phyloP scores from a whole-genome alignment of 2,888 invertebrate genomes.

The Malthinus flaveolus region DNA sequence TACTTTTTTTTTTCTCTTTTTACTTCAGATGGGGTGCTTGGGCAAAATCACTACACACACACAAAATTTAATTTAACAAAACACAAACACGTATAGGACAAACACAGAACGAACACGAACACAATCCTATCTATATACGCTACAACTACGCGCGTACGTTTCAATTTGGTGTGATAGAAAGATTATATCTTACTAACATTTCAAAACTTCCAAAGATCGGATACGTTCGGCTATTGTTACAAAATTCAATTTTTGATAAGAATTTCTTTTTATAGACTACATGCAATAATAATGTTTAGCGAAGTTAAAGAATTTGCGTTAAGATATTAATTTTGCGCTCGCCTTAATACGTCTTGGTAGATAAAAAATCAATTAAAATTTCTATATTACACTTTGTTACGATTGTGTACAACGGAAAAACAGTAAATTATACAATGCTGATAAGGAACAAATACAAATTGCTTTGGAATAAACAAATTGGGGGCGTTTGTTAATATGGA shows the following conservation, averaged over 20 bases:
- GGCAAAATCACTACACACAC: background rate
- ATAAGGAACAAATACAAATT: too few species aligned
- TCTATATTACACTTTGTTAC: too few species aligned
- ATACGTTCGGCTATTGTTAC: slow-evolving; percentile 12
- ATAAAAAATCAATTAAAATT: too few species aligned
- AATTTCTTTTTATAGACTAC: background rate
- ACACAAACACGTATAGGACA: slow-evolving; percentile 21
- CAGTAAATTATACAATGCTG: too few species aligned
- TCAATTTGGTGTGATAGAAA: slow-evolving; percentile 1
- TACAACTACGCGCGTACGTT: slow-evolving; percentile 12
- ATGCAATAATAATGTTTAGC: background rate
- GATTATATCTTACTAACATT: slow-evolving; percentile 18
- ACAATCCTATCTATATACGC: slow-evolving; percentile 5
- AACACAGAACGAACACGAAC: slow-evolving; percentile 22
- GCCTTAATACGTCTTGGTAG: too few species aligned
- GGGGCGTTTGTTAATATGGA: too few species aligned
- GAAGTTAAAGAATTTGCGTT: too few species aligned
- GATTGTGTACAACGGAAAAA: too few species aligned
- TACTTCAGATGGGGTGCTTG: too few species aligned
- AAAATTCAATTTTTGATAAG: too few species aligned
- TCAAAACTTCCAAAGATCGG: slow-evolving; percentile 21
- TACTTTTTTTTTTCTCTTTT: background rate
- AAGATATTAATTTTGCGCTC: too few species aligned
- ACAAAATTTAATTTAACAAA: slow-evolving; percentile 7
- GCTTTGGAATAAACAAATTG: too few species aligned